Base-by-base conservation (phyloP, 2,113 vertebrate genomes). In the Brevimyrus niger region DNA sequence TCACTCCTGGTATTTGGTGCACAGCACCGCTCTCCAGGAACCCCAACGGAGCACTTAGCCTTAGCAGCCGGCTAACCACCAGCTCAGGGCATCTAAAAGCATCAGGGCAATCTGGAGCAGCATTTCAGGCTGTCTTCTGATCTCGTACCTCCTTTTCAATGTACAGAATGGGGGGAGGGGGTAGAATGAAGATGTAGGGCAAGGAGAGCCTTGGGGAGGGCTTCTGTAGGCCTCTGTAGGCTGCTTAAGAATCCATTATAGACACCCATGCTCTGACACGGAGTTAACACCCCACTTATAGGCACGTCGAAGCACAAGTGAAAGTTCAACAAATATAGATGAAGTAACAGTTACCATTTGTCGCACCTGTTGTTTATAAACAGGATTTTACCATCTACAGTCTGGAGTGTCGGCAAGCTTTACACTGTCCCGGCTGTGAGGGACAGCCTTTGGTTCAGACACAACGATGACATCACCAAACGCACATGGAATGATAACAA, bases 301-400 rank as follows among this genome's bases (percentile, higher is more conserved):
- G 61, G 27, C 2, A 69, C 38, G 23, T 61, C 17, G 73, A 88
- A 73, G 65, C 8, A 23, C 61, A 38, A 27, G 58, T 31, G 42
- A 38, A 8, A 61, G 42, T 11, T 65, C 42, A 88, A 88, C 19
- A 21, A 46, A 44, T 58, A 44, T 61, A 46, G 38, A 65, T 61
- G 53, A 61, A 73, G n/a, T 47, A 23, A 88, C 47, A 73, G 35
- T 19, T 73, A 86, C 48, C n/a, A 50, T 73, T 73, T 31, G 42
- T 46, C 42, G 61, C 87, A 48, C 65, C 87, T 88, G 87, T 88
- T 73, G 61, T 73, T 88, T 69, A 88, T 61, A 69, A 73, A 23
- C 61, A 38, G 61, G 23, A 73, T 48, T 88, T 88, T 31, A 13
- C 58, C 47, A 21, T 73, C 73, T 73, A 50, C 44, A 48, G 27